Evolutionary conservation across 2,797 vertebrate genomes (phyloP).

Genomic region (Lacerta viridis): DNA sequence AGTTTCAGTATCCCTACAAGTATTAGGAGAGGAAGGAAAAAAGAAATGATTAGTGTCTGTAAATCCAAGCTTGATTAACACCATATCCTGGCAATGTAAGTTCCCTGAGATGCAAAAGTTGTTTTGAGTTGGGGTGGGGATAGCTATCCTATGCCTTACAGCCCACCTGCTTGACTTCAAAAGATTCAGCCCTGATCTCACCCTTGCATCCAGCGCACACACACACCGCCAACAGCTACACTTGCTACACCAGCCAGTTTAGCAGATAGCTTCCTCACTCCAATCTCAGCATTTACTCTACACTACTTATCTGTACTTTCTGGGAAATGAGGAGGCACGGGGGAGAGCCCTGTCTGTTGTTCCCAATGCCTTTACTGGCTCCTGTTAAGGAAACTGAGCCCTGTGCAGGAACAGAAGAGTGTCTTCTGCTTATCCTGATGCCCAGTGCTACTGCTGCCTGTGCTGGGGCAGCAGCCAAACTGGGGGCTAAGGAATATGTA

Average conservation of each 20-base stretch:
- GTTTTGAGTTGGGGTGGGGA: too few species aligned
- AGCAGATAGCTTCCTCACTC: background rate
- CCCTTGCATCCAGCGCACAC: background rate
- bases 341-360: background rate
- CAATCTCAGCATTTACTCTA: background rate
- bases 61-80: background rate
- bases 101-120: background rate
- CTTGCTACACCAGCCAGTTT: background rate
- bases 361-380: background rate
- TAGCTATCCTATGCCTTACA: background rate
- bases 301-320: background rate
- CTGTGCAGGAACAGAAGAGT: background rate
- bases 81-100: background rate
- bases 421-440: background rate
- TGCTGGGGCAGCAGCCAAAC: background rate
- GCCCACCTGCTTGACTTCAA: background rate
- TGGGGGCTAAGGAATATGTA: background rate
- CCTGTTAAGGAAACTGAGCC: background rate
- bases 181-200: background rate
- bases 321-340: background rate
- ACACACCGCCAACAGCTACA: background rate
- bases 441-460: background rate
- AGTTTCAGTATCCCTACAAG: conserved; percentile 83
- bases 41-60: background rate
- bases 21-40: conserved; percentile 22